A percentile compares a stretch with the other conserved stretches of the same genome.
Conservation (phyloP, 2,888 invertebrate species). For the Agriopis aurantiaria region DNA sequence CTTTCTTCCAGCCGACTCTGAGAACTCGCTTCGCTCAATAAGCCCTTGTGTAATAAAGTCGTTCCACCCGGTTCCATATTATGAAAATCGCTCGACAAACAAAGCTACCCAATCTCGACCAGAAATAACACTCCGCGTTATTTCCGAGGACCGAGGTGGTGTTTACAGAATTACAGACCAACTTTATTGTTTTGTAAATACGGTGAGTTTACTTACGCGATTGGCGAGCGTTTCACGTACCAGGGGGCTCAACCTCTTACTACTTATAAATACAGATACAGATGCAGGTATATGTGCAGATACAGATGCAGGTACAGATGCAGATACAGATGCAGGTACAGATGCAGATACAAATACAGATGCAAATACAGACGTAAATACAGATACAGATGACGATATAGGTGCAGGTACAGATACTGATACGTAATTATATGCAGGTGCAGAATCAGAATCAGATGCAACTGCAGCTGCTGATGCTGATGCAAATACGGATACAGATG, state of each 20-base stretch:
- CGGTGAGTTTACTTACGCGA: slow-evolving; percentile 34
- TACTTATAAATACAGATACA: background rate
- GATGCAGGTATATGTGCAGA: too few species aligned
- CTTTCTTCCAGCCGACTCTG: background rate
- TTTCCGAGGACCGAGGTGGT: slow-evolving; percentile 23
- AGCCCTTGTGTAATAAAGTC: background rate
- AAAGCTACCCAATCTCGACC: slow-evolving; percentile 17
- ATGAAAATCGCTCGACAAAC: slow-evolving; percentile 11
- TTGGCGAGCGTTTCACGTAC: slow-evolving; percentile 8
- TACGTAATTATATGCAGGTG: too few species aligned
- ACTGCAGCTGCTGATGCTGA: too few species aligned
- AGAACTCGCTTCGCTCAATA: background rate
- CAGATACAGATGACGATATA: too few species aligned
- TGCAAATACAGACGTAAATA: too few species aligned
- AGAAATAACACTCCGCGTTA: slow-evolving; percentile 29
- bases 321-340: too few species aligned
- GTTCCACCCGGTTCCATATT: slow-evolving; percentile 5
- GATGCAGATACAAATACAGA: too few species aligned
- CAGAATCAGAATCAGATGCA: too few species aligned
- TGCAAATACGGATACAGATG: too few species aligned
- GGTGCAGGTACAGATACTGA: too few species aligned
- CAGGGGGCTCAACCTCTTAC: background rate
- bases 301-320: too few species aligned
- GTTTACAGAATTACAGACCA: slow-evolving; percentile 35
- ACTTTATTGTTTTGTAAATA: slow-evolving; percentile 40